Percentiles rank a stretch among this genome's conserved stretches.
Evolutionary conservation across 1,140 invertebrate species (phyloP).

Genomic region (Lanistes nyassanus): DNA sequence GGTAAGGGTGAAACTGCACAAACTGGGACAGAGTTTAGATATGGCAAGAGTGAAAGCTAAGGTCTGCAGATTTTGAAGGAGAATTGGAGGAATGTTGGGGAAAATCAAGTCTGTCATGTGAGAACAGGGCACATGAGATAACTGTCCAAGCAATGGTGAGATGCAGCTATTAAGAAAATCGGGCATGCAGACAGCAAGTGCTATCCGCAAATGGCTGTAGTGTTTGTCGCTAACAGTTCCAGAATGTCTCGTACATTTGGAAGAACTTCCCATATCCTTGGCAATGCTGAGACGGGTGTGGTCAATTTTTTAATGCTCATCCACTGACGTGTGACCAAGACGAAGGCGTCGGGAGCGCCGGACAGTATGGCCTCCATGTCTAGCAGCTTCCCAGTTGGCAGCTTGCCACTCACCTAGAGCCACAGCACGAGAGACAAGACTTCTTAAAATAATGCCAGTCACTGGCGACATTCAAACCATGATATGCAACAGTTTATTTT

Average conservation of each 20-base stretch:
- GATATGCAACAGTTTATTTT: too few relatives aligned
- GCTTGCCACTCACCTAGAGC: constrained; percentile 15
- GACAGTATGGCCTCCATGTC: constrained; percentile 63
- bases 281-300: constrained; percentile 43
- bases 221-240: constrained; percentile 54
- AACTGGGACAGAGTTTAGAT: too few relatives aligned
- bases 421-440: too few relatives aligned
- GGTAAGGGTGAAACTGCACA: too few relatives aligned
- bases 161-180: constrained; percentile 30
- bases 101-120: too few relatives aligned
- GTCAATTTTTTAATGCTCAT: constrained; percentile 59
- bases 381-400: constrained; percentile 44
- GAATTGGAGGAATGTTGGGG: too few relatives aligned
- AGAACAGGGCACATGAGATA: too few relatives aligned
- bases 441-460: too few relatives aligned
- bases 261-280: constrained; percentile 53
- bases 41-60: too few relatives aligned
- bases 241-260: constrained; percentile 56
- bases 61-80: too few relatives aligned
- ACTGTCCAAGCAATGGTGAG: constrained; percentile 4
- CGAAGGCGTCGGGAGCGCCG: constrained; percentile 63
- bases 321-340: constrained; percentile 61
- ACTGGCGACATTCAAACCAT: too few relatives aligned
- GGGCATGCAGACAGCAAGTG: background rate
- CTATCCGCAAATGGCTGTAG: constrained; percentile 39